Evolutionary conservation across 2,113 vertebrate genomes (phyloP), one percentile per base, ranked within the genome.

Genomic region (Lamprotornis superbus): DNA sequence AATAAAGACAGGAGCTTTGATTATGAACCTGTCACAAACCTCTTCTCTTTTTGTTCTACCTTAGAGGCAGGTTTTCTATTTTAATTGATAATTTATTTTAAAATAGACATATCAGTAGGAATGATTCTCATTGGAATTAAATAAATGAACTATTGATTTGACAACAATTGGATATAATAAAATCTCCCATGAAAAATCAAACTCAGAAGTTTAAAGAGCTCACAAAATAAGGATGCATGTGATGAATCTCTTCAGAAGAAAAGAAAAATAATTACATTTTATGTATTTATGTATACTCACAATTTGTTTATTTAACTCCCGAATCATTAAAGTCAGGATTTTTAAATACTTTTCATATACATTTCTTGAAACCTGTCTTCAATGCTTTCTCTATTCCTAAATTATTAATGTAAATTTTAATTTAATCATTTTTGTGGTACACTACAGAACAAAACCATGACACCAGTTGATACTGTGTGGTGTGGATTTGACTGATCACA

Each of bases 71-170:
- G 46, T 90, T 87, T 84, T 69, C 53, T 84, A 14, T 30, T 95
- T 89, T 89, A 93, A 82, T 60, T 97, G 59, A 67, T 35, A 68
- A 19, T 33, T 90, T 90, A 84, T 92, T 97, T 97, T 92, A 55
- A 91, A 84, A 63, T 69, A 59, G 64, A 87, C 37, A 11, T 63
- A 78, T 55, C 11, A n/a, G 7, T 64, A 12, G n/a, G 77, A 84
- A 28, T 83, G 42, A n/a, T 64, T 95, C 35, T 76, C 10, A 71
- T 68, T 90, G 65, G 70, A 87, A 89, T 76, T 3, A 96, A 97
- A 94, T 77, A 95, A 88, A 92, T 74, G 1, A 84, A 94, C 55
- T 94, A 71, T 50, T 87, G 37, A 83, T 86, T 93, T 95, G 60
- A 67, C 27, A 69, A 52, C 57, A 93, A 90, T 57, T 91, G 14